Evolutionary conservation across 2,888 invertebrate genomes (phyloP).

Genomic region (Mystacides longicornis): DNA sequence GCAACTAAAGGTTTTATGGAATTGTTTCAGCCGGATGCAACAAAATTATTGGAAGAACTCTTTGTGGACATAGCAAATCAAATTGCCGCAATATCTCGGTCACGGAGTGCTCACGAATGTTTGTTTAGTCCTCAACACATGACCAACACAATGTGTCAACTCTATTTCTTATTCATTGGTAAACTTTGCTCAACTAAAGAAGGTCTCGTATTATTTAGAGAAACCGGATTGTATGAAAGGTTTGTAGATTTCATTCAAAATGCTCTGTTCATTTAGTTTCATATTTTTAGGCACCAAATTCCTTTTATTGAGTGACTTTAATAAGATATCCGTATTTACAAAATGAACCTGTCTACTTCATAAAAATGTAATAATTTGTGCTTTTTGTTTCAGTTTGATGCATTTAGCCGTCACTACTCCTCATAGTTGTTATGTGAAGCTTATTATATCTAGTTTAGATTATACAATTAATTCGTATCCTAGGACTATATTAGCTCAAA

Average conservation of each 20-base stretch:
- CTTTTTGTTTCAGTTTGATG: constrained; percentile 55
- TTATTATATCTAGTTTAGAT: constrained; percentile 87
- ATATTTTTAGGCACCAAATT: too few relatives aligned
- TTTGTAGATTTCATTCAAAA: too few relatives aligned
- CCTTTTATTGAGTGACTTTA: too few relatives aligned
- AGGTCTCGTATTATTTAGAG: constrained; percentile 65
- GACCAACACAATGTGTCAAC: constrained; percentile 84
- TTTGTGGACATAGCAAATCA: constrained; percentile 73
- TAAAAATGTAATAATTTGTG: too few relatives aligned
- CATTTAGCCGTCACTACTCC: constrained; percentile 74
- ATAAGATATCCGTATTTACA: too few relatives aligned
- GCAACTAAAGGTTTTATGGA: too few relatives aligned
- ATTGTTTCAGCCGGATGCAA: constrained; percentile 53
- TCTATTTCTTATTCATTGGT: constrained; percentile 91
- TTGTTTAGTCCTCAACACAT: constrained; percentile 83
- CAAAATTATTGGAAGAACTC: constrained; percentile 66
- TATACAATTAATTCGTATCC: constrained; percentile 70
- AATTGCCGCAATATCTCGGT: constrained; percentile 62
- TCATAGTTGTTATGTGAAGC: constrained; percentile 88
- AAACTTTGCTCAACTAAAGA: constrained; percentile 67
- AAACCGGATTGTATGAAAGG: constrained; percentile 68
- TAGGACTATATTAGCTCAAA: constrained; percentile 55
- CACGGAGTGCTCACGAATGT: constrained; percentile 76
- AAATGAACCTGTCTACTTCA: too few relatives aligned
- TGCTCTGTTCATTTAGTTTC: too few relatives aligned